Evolutionary conservation across 1,140 invertebrate species (phyloP).

Genomic region (Pachypsylla venusta): DNA sequence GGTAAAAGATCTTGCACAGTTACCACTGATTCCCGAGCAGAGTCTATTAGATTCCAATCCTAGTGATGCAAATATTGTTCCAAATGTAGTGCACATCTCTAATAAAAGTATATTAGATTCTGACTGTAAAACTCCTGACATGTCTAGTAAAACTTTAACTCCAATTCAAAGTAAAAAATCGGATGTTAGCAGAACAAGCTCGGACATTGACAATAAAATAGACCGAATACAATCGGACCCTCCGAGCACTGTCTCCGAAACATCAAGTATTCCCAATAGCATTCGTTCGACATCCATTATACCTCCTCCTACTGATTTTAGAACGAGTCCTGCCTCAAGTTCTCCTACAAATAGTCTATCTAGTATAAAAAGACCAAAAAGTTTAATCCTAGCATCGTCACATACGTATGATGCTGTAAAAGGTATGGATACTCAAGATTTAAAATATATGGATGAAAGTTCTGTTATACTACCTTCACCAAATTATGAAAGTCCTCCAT

Average conservation of each 20-base stretch:
- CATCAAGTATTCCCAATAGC: constrained; percentile 26
- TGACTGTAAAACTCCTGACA: constrained; percentile 24
- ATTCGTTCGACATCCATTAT: constrained; percentile 39
- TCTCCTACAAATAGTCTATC: constrained; percentile 28
- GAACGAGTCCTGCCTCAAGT: constrained; percentile 45
- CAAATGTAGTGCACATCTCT: constrained; percentile 88
- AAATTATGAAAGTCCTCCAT: constrained; percentile 52
- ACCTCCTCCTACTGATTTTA: constrained; percentile 55
- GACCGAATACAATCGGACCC: constrained; percentile 1
- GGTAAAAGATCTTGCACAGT: neutral
- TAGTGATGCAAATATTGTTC: constrained; percentile 46
- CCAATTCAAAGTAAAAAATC: constrained; percentile 26
- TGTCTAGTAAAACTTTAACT: constrained; percentile 32
- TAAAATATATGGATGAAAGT: constrained; percentile 80
- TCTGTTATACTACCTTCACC: constrained; percentile 64
- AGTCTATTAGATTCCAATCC: constrained; percentile 42
- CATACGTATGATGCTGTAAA: constrained; percentile 57
- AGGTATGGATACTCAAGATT: constrained; percentile 61
- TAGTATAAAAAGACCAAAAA: constrained; percentile 39
- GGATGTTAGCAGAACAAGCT: constrained; percentile 16
- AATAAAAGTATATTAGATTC: constrained; percentile 66
- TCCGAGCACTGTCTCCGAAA: neutral
- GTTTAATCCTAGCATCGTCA: constrained; percentile 34
- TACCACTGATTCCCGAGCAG: constrained; percentile 47
- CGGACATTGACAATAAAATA: constrained; percentile 23